Base-by-base conservation (phyloP, 2,888 invertebrate species). In the Xanthorhoe spadicearia region DNA sequence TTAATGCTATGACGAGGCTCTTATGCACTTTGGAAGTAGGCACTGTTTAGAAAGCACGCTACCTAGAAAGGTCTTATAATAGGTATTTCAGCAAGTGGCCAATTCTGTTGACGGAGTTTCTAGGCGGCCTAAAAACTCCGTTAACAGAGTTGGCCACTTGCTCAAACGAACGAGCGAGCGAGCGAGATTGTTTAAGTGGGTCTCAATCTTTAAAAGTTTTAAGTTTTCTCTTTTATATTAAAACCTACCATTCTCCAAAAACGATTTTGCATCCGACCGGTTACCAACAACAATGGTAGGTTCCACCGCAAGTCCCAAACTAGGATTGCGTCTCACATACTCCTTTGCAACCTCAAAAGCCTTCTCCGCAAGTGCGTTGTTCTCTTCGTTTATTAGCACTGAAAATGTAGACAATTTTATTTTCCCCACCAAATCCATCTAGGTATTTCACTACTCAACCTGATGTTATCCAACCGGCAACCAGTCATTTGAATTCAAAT, bases 311-410 rank as follows among this genome's bases (percentile, higher is more conserved):
- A 96, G 85, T 0, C 96, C 96, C 68, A 96, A 89, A 77, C 93
- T 94, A 4, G 95, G 94, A 81, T 95, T 96, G 68, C 96, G 94
- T 75, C 95, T 94, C 13, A 96, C 93, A 83, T 95, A 96, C 64
- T 95, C 95, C 68, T 95, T 92, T 1, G 95, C 96, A 18, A 96
- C 95, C 75, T 96, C 95, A 56, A 96, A 93, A 1, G 96, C 94
- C 83, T 95, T 95, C 72, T 95, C 95, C 3, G 96, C 96, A 28
- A 96, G 92, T 55, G 95, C 94, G 82, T 96, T 96, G 64, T 94
- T 95, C 80, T 96, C 95, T 84, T 97, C 96, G 79, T 96, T 96
- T 57, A 96, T 95, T 77, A 95, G 94, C 81, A 96, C 96, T 96
- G 83, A 53, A 86, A 87, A 56, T 19, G 53, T 50, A 63, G 51